Conservation (phyloP, 2,797 vertebrate species). For the Enteromius anoplus region DNA sequence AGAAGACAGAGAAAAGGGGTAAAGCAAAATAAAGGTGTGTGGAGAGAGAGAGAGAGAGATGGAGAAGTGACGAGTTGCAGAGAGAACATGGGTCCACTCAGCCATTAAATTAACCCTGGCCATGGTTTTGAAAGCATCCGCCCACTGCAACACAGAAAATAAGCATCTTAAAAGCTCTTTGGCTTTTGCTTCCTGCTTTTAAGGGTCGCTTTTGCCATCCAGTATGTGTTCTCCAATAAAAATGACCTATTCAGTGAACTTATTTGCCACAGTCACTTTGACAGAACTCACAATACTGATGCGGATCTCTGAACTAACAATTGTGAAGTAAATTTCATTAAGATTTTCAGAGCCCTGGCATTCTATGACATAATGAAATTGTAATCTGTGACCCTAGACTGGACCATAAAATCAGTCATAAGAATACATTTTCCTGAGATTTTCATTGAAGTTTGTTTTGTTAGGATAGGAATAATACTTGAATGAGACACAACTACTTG, state of each 20-base stretch:
- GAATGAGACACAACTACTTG: too few relatives aligned
- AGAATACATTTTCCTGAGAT: too few relatives aligned
- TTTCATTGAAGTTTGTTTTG: too few relatives aligned
- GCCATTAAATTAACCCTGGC: constrained; percentile 46
- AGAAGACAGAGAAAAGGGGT: constrained; percentile 19
- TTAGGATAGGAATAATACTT: too few relatives aligned
- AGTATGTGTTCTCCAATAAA: constrained; percentile 37
- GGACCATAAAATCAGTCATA: too few relatives aligned
- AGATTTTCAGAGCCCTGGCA: not conserved
- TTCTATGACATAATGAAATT: constrained; percentile 1
- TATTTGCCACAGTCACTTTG: constrained; percentile 48
- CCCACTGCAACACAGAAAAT: constrained; percentile 31
- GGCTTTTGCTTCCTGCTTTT: constrained; percentile 56
- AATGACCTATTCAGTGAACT: constrained; percentile 53
- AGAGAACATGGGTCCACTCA: constrained; percentile 43
- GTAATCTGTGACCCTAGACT: not conserved
- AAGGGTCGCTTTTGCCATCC: constrained; percentile 38
- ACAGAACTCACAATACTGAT: constrained; percentile 3
- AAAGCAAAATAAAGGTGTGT: not conserved
- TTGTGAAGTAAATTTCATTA: not conserved
- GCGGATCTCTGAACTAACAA: constrained; percentile 42
- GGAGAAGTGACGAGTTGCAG: not conserved
- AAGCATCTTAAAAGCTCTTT: constrained; percentile 61
- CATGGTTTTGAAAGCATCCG: constrained; percentile 47
- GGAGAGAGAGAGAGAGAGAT: constrained; percentile 17